Percentiles rank a stretch among this genome's conserved stretches.
Evolutionary conservation across 2,113 vertebrate species (phyloP).

Genomic region (Suncus etruscus): DNA sequence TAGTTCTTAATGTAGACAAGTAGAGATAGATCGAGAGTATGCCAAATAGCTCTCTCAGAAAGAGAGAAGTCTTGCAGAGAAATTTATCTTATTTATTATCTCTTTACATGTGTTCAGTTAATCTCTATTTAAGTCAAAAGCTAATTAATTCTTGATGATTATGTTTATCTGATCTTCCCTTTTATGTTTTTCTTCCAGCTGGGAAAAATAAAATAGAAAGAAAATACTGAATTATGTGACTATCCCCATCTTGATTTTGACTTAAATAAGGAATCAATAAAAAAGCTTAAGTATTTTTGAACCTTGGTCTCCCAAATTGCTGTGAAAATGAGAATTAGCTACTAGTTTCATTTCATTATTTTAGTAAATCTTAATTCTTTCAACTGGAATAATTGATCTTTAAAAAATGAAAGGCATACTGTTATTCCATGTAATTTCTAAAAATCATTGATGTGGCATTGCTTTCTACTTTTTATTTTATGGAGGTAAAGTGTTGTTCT

Average conservation of each 20-base stretch:
- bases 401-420: neutral
- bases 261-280: neutral
- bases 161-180: slow-evolving; percentile 45
- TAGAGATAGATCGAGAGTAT: neutral
- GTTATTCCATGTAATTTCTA: neutral
- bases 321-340: neutral
- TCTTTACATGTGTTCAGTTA: neutral
- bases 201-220: slow-evolving; percentile 23
- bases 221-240: neutral
- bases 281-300: neutral
- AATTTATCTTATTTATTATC: neutral
- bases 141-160: slow-evolving; percentile 55
- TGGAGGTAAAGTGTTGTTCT: no score
- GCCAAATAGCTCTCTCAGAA: neutral
- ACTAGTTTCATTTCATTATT: neutral
- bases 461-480: no score
- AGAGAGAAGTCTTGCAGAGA: neutral
- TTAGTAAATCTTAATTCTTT: neutral
- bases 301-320: neutral
- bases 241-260: neutral
- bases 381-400: neutral
- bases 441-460: neutral
- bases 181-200: slow-evolving; percentile 22
- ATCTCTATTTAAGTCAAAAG: slow-evolving; percentile 37
- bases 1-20: slow-evolving; percentile 2